These are phyloP conservation scores for Paramormyrops kingsleyae DNA, from an alignment of 2,113 vertebrate species.

Conservation along the genomic window DNA sequence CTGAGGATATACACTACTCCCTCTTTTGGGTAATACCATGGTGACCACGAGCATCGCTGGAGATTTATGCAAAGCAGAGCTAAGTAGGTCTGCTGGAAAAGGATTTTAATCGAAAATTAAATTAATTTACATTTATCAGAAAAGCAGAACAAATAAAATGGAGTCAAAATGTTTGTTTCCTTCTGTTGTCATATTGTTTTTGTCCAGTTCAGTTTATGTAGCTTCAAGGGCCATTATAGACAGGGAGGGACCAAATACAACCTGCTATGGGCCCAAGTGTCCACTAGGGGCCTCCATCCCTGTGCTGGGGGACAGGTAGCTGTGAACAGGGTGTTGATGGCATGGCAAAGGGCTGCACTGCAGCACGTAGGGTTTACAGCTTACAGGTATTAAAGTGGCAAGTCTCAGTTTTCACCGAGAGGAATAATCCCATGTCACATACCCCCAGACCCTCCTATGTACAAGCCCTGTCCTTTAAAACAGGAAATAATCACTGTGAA, in stretches of 20 bases:
- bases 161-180: neutral
- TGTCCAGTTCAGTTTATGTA: neutral
- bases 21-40: neutral
- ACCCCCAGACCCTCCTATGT: neutral
- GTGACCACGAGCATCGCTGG: neutral
- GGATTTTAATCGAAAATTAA: neutral
- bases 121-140: neutral
- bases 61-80: neutral
- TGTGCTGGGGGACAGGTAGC: neutral
- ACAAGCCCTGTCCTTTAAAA: neutral
- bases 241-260: neutral
- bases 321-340: neutral
- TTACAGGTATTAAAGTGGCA: neutral
- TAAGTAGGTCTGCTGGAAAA: neutral
- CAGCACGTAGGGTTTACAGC: neutral
- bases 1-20: neutral
- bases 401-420: neutral
- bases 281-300: neutral
- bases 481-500: slow-evolving; percentile 55
- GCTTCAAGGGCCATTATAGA: neutral
- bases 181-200: neutral
- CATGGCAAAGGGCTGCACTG: neutral
- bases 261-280: neutral
- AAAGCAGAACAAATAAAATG: neutral
- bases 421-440: neutral